Evolutionary conservation across 2,113 vertebrate species (phyloP).

Genomic region (Mormyrus iriodes): DNA sequence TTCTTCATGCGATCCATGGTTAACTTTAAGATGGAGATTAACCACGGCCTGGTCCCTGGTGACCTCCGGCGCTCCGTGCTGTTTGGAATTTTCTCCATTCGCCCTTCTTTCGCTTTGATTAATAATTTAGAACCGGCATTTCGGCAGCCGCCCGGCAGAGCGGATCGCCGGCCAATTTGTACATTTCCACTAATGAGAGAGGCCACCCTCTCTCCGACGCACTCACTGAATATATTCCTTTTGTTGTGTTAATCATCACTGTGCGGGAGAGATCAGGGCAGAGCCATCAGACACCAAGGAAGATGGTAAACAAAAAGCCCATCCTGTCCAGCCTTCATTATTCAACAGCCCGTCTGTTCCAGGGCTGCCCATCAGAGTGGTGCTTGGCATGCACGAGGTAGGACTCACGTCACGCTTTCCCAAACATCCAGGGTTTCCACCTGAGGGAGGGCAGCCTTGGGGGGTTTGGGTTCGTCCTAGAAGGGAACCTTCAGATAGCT

Average conservation of each 20-base stretch:
- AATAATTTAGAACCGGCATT: constrained; percentile 19
- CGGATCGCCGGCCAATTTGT: constrained; percentile 12
- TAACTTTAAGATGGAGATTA: not conserved
- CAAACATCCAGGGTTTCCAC: constrained; percentile 28
- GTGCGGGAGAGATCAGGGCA: not conserved
- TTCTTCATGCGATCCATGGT: not conserved
- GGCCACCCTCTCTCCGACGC: not conserved
- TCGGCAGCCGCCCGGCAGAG: not conserved
- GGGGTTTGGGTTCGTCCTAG: not conserved
- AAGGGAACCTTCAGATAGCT: not conserved
- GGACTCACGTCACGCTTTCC: constrained; percentile 59
- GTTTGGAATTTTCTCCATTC: not conserved
- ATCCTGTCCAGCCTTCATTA: constrained; percentile 51
- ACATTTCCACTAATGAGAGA: not conserved
- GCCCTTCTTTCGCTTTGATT: constrained; percentile 14
- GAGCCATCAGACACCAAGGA: not conserved
- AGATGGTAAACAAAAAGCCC: constrained; percentile 7
- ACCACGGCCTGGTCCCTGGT: not conserved
- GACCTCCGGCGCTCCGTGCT: not conserved
- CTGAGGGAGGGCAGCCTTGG: not conserved
- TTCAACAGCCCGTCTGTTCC: constrained; percentile 60
- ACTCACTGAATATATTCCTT: constrained; percentile 9
- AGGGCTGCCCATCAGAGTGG: constrained; percentile 50
- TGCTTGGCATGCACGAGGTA: constrained; percentile 64
- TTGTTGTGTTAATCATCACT: constrained; percentile 18